Evolutionary conservation across 2,113 vertebrate species (phyloP), one percentile per base, ranked within the genome.

Genomic region (Daboia siamensis): DNA sequence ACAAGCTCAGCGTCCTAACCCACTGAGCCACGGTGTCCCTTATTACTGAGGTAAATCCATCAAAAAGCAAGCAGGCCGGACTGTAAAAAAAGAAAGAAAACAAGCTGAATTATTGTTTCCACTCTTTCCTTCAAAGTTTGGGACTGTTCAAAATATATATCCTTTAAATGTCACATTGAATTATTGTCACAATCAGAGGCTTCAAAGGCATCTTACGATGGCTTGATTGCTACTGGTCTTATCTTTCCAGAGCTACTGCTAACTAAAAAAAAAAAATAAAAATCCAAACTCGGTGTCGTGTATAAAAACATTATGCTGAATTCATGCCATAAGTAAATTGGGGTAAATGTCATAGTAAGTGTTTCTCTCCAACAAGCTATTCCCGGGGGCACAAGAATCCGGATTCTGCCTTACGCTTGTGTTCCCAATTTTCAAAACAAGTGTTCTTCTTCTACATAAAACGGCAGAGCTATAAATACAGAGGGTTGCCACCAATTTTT

Each of bases 321-420:
- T 89, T 90, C 51, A 4, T 94, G 84, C 74, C 80, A 54, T 51
- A 1, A 61, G 0, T 33, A 86, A 89, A 89, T 26, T 56, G 92
- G 85, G 56, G 56, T 86, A 90, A 86, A 93, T 93, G 88, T 93
- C 74, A 64, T 15, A 64, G 61, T 48, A 90, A 85, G 55, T 80
- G 61, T 61, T 86, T 90, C 56, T 44, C 1, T 29, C 90, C 29
- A 84, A 26, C 46, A 39, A 64, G n/a, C 33, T 64, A 85, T 89
- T 90, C 74, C 88, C 87, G 8, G 55, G 61, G 61, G 92, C 74
- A 64, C 17, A 5, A 5, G 29, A 90, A 93, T 59, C 52, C 90
- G 85, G 93, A 89, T 57, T 4, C 44, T 91, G 21, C 15, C 54
- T 12, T 39, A 91, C 48, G 20, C 90, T 94, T 94, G 86, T 7